These are phyloP conservation scores for Polyodon spathula DNA, from an alignment of 2,113 vertebrate genomes.

Conservation along the genomic window DNA sequence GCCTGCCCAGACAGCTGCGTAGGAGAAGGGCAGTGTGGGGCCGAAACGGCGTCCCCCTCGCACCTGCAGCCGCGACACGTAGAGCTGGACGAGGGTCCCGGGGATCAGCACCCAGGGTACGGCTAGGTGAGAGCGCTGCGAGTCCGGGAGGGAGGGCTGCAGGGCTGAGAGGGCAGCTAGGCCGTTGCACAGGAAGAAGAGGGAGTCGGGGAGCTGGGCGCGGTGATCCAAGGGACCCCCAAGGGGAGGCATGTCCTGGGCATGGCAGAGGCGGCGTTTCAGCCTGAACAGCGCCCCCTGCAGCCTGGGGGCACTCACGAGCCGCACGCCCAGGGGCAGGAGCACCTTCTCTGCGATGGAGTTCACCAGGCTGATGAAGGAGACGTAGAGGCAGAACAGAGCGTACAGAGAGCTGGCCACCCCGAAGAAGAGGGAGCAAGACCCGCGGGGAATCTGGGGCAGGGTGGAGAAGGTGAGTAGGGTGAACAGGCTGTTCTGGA, in stretches of 20 bases:
- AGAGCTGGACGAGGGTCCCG: constrained; percentile 12
- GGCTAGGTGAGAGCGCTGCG: not conserved
- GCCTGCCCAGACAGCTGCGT: constrained; percentile 15
- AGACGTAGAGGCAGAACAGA: constrained; percentile 13
- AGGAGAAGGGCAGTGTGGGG: constrained; percentile 19
- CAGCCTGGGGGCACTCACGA: constrained; percentile 8
- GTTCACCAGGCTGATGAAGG: constrained; percentile 21
- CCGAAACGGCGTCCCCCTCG: constrained; percentile 16
- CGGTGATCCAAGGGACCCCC: constrained; percentile 2
- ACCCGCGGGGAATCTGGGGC: constrained; percentile 14
- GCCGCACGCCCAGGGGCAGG: constrained; percentile 11
- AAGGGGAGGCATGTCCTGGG: not conserved
- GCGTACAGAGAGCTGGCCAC: constrained; percentile 9
- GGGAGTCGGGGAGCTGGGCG: constrained; percentile 16
- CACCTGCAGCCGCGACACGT: constrained; percentile 18
- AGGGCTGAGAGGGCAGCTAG: constrained; percentile 17
- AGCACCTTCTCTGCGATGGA: constrained; percentile 22
- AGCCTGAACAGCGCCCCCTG: constrained; percentile 16
- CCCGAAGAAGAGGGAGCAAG: constrained; percentile 13
- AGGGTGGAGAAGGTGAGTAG: constrained; percentile 11
- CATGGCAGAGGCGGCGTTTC: constrained; percentile 10
- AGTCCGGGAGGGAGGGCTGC: not conserved
- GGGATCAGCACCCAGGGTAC: constrained; percentile 21
- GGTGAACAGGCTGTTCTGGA: constrained; percentile 14
- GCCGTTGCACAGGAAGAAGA: constrained; percentile 22